Percentiles rank a stretch among this genome's conserved stretches.
These are phyloP conservation scores for Galemys pyrenaicus DNA, from an alignment of 2,113 vertebrate genomes.

Conservation along the genomic window DNA sequence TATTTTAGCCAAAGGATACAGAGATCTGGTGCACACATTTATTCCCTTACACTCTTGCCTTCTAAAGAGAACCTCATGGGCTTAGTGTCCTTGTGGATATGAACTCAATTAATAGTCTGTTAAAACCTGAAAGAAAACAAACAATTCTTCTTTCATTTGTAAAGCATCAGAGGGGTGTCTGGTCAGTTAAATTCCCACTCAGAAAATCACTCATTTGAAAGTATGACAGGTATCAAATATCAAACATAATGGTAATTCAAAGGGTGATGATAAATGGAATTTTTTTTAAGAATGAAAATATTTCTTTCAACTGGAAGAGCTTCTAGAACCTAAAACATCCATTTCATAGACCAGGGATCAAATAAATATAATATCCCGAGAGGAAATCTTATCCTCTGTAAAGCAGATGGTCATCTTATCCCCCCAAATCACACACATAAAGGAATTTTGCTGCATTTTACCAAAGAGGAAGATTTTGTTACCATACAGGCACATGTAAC, in stretches of 20 bases:
- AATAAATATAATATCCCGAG: too few relatives aligned
- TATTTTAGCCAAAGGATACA: neutral
- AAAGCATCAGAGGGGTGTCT: neutral
- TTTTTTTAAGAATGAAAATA: neutral
- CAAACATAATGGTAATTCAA: neutral
- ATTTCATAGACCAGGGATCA: neutral
- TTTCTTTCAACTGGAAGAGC: neutral
- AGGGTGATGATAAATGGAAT: neutral
- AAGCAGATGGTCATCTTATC: too few relatives aligned
- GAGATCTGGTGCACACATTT: neutral
- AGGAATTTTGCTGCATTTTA: too few relatives aligned
- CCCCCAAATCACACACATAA: too few relatives aligned
- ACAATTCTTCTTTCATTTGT: neutral
- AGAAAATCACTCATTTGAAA: neutral
- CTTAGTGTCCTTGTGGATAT: neutral
- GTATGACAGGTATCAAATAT: neutral
- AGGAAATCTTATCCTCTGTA: too few relatives aligned
- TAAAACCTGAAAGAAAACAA: neutral
- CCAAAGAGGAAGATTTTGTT: too few relatives aligned
- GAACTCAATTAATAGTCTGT: neutral
- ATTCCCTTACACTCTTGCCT: neutral
- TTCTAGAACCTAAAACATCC: neutral
- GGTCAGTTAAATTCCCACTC: neutral
- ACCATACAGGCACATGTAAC: too few relatives aligned
- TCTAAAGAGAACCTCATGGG: constrained; percentile 31